Percentiles rank a stretch among this genome's conserved stretches.
phyloP scores from a whole-genome alignment of 2,888 invertebrate genomes.

The Flexamia atlantica region DNA sequence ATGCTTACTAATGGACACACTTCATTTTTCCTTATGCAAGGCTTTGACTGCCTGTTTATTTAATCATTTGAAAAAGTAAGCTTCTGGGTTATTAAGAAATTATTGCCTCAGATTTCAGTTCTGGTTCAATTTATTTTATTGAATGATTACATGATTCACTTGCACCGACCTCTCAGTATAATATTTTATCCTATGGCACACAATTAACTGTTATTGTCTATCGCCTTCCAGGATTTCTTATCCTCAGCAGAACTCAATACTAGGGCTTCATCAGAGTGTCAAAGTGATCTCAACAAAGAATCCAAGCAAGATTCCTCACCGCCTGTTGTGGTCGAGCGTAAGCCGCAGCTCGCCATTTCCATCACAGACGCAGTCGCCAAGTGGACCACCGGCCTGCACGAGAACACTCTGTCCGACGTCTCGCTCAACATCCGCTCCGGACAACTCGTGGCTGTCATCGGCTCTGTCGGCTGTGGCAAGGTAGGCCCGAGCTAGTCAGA shows the following conservation, averaged over 20 bases:
- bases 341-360: constrained; percentile 21
- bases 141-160: too few species aligned
- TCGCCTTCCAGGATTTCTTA: constrained; percentile 8
- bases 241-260: neutral
- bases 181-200: too few species aligned
- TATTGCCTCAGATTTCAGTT: too few species aligned
- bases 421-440: constrained; percentile 78
- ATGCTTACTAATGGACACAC: too few species aligned
- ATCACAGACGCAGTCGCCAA: constrained; percentile 82
- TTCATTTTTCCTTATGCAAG: too few species aligned
- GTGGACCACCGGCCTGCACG: constrained; percentile 80
- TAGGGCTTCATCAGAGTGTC: neutral
- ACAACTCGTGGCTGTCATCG: constrained; percentile 81
- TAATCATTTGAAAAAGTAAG: too few species aligned
- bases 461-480: constrained; percentile 84
- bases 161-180: too few species aligned
- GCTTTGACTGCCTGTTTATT: too few species aligned
- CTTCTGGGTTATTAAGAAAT: too few species aligned
- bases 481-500: constrained; percentile 70
- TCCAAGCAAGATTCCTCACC: neutral
- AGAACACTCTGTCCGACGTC: constrained; percentile 77
- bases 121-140: too few species aligned
- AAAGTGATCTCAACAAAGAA: neutral
- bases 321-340: neutral
- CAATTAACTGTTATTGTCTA: too few species aligned